Percentiles rank a stretch among this genome's conserved stretches.
These are phyloP conservation scores for Montifringilla adamsi DNA, from an alignment of 2,113 vertebrate species.

Conservation along the genomic window DNA sequence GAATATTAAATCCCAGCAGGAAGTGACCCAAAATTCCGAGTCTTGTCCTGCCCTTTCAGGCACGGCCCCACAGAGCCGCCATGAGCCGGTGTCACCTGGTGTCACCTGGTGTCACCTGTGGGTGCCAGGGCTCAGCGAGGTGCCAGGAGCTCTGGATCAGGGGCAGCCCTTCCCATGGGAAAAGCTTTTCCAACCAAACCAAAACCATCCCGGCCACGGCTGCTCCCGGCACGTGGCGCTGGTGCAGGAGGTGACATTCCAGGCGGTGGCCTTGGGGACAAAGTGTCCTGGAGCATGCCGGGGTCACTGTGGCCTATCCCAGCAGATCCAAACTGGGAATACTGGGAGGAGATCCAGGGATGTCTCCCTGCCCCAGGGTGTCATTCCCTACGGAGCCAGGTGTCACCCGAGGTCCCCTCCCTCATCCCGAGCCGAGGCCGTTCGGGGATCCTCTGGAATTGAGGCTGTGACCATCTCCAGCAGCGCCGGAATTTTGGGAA, in stretches of 20 bases:
- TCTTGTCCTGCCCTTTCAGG: rapidly evolving
- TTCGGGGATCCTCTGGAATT: neutral
- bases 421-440: rapidly evolving
- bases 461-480: neutral
- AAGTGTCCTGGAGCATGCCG: neutral
- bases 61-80: neutral
- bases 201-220: rapidly evolving
- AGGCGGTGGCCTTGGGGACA: neutral
- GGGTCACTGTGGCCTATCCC: neutral
- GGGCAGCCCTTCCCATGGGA: neutral
- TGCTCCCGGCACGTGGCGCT: rapidly evolving
- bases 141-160: neutral
- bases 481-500: rapidly evolving
- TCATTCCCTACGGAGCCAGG: rapidly evolving
- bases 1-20: rapidly evolving
- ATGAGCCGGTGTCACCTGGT: rapidly evolving
- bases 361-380: neutral
- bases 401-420: neutral
- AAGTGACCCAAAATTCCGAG: rapidly evolving
- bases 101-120: rapidly evolving
- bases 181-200: neutral
- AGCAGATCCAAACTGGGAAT: neutral
- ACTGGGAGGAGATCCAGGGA: neutral
- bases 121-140: neutral
- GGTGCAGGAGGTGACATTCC: neutral